Percentiles rank a stretch among this genome's conserved stretches.
These are phyloP conservation scores for Carcinoscorpius rotundicauda DNA, from an alignment of 1,140 invertebrate genomes.

Conservation along the genomic window DNA sequence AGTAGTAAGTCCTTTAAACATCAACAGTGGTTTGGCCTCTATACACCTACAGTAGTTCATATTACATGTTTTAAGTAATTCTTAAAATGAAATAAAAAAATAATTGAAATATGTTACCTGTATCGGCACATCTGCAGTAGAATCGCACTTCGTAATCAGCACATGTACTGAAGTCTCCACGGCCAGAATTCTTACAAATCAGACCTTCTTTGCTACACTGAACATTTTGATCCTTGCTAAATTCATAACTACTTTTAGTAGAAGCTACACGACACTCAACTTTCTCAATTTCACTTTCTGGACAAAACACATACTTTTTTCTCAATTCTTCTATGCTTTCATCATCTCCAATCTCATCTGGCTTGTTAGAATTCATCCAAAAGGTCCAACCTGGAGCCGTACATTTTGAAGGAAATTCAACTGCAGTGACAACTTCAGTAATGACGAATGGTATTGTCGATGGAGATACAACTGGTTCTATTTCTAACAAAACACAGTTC, in stretches of 20 bases:
- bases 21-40: too few species aligned
- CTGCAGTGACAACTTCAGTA: neutral
- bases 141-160: slow-evolving; percentile 33
- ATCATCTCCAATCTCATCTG: slow-evolving; percentile 29
- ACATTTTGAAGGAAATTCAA: neutral
- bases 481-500: too few species aligned
- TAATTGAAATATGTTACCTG: too few species aligned
- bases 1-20: too few species aligned
- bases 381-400: slow-evolving; percentile 31
- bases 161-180: slow-evolving; percentile 23
- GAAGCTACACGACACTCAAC: slow-evolving; percentile 30
- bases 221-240: slow-evolving; percentile 24
- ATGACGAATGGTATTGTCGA: neutral
- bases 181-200: slow-evolving; percentile 7
- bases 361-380: slow-evolving; percentile 32
- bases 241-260: slow-evolving; percentile 3
- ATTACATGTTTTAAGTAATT: too few species aligned
- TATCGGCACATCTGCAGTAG: slow-evolving; percentile 29
- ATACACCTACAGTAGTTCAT: too few species aligned
- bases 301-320: slow-evolving; percentile 26
- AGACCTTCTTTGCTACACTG: slow-evolving; percentile 29
- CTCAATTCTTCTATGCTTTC: slow-evolving; percentile 30
- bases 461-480: neutral
- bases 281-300: slow-evolving; percentile 23
- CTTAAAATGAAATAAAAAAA: too few species aligned